phyloP scores from a whole-genome alignment of 2,888 invertebrate species.

The Trichacis sp. region DNA sequence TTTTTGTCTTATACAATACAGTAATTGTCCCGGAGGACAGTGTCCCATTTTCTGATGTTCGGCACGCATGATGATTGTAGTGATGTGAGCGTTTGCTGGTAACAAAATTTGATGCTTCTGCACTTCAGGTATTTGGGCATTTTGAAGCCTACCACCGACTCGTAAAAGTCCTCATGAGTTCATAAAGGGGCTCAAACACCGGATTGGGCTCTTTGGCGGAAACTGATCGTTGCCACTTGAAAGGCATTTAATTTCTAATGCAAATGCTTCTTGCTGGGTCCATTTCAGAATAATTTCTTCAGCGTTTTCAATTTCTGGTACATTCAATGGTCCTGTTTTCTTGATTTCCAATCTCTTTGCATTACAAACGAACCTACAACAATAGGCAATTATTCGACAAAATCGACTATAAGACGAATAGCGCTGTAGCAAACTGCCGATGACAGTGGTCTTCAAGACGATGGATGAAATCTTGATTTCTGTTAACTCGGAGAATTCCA shows the following conservation, averaged over 20 bases:
- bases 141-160: constrained; percentile 9
- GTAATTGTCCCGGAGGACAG: constrained; percentile 2
- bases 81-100: constrained; percentile 14
- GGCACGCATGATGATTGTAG: neutral
- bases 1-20: constrained; percentile 6
- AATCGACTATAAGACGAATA: constrained; percentile 6
- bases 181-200: constrained; percentile 3
- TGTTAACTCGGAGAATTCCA: constrained; percentile 3
- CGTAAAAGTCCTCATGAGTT: constrained; percentile 3
- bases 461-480: constrained; percentile 1
- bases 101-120: constrained; percentile 9
- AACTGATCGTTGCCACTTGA: too few relatives aligned
- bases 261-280: neutral
- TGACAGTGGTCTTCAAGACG: neutral
- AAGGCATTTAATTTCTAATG: neutral
- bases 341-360: neutral
- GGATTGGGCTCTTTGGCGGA: neutral
- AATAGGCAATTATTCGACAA: constrained; percentile 5
- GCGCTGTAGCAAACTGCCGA: neutral
- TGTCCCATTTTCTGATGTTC: constrained; percentile 10
- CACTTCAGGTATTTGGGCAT: neutral
- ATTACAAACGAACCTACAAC: neutral
- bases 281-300: neutral
- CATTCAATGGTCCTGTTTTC: neutral
- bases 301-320: neutral